These are phyloP conservation scores for Octopus sinensis DNA, from an alignment of 1,140 invertebrate species.

Conservation along the genomic window DNA sequence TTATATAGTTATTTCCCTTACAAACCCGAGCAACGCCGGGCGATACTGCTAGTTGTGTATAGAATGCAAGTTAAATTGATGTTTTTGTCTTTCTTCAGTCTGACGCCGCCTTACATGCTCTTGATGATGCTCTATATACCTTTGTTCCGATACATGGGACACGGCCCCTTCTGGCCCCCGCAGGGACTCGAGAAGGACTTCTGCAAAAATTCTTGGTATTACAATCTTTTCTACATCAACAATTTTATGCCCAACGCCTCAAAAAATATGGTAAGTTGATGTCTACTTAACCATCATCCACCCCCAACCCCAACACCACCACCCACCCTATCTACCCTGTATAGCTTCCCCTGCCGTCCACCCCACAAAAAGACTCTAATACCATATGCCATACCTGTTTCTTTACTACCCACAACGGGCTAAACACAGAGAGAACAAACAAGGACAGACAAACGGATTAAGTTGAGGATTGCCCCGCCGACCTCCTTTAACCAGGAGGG, in stretches of 20 bases:
- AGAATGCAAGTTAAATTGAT: background rate
- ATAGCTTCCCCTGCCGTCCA: too few species aligned
- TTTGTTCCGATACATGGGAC: conserved; percentile 41
- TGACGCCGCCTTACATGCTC: conserved; percentile 46
- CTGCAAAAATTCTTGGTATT: conserved; percentile 75
- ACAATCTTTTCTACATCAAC: conserved; percentile 77
- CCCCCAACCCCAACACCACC: background rate
- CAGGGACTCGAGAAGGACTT: conserved; percentile 25
- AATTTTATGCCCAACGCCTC: conserved; percentile 68
- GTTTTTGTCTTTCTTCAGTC: conserved; percentile 26
- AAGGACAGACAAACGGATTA: too few species aligned
- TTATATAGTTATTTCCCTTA: too few species aligned
- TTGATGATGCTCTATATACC: conserved; percentile 41
- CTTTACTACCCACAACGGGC: too few species aligned
- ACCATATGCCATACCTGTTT: too few species aligned
- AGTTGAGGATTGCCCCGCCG: too few species aligned
- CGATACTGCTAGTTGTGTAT: too few species aligned
- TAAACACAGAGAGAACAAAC: too few species aligned
- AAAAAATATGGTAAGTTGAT: conserved; percentile 49
- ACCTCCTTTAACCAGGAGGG: too few species aligned
- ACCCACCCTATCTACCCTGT: too few species aligned
- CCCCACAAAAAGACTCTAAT: too few species aligned
- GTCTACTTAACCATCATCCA: background rate
- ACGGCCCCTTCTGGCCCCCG: conserved; percentile 44
- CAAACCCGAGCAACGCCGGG: too few species aligned